Evolutionary conservation across 2,797 vertebrate genomes (phyloP).

Genomic region (Anisognathus igniventris): DNA sequence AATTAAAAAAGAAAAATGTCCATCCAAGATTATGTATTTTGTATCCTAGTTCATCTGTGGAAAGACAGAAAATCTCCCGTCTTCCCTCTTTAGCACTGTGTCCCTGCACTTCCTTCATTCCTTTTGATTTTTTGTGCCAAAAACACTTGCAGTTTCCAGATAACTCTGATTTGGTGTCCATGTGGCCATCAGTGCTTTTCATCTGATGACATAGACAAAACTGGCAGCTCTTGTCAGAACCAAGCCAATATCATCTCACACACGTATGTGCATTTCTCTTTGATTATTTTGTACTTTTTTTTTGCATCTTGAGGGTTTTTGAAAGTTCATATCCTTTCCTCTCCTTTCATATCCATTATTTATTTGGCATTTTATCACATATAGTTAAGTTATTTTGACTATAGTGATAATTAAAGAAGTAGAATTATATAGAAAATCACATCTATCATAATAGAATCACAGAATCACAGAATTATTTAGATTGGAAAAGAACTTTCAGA

Average conservation of each 20-base stretch:
- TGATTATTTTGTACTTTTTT: background rate
- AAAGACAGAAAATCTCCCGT: background rate
- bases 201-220: constrained; percentile 39
- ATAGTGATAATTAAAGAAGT: background rate
- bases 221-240: constrained; percentile 37
- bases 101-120: background rate
- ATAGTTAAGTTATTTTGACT: background rate
- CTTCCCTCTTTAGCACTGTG: background rate
- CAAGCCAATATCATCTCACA: constrained; percentile 28
- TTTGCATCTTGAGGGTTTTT: background rate
- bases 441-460: background rate
- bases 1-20: background rate
- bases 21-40: background rate
- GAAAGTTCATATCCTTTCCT: background rate
- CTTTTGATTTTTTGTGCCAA: constrained; percentile 5
- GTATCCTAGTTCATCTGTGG: background rate
- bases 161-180: constrained; percentile 17
- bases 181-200: constrained; percentile 42
- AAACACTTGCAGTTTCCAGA: constrained; percentile 10
- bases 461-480: background rate
- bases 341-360: background rate
- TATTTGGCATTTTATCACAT: background rate
- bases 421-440: background rate
- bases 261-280: background rate
- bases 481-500: background rate